phyloP scores from a whole-genome alignment of 1,140 invertebrate genomes.

The Plodia interpunctella region DNA sequence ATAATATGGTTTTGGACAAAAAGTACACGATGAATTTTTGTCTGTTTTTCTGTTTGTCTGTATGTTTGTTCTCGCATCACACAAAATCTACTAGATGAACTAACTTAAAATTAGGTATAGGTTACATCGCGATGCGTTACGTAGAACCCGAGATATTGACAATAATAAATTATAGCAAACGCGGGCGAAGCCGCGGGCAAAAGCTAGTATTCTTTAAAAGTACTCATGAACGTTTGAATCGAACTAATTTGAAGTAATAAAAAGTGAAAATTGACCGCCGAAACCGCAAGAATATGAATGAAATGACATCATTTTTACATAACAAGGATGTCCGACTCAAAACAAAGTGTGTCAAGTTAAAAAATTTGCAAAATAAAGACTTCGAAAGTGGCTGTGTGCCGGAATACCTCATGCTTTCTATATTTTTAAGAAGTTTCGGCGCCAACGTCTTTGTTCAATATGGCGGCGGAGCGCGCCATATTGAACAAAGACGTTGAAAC shows the following conservation, averaged over 20 bases:
- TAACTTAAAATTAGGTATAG: too few relatives aligned
- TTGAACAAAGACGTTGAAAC: background rate
- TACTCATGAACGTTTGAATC: background rate
- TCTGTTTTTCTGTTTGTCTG: too few relatives aligned
- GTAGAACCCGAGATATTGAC: too few relatives aligned
- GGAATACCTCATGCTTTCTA: conserved; percentile 5
- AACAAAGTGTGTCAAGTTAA: conserved; percentile 1
- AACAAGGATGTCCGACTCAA: background rate
- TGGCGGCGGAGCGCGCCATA: background rate
- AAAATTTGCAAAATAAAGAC: conserved; percentile 4
- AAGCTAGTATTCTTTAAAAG: too few relatives aligned
- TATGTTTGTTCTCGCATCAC: too few relatives aligned
- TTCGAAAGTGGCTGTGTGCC: background rate
- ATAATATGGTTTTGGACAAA: too few relatives aligned
- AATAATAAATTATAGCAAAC: too few relatives aligned
- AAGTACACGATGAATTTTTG: too few relatives aligned
- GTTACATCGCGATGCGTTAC: too few relatives aligned
- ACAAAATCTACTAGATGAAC: too few relatives aligned
- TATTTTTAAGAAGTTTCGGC: background rate
- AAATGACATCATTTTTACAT: conserved; percentile 2
- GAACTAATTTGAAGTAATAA: background rate
- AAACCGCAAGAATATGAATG: background rate
- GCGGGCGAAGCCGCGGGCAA: too few relatives aligned
- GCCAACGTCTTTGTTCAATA: background rate
- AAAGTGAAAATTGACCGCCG: background rate